Percentiles rank a stretch among this genome's conserved stretches.
Conservation (phyloP, 2,797 vertebrate species). For the Hydrocynus forskahlii region DNA sequence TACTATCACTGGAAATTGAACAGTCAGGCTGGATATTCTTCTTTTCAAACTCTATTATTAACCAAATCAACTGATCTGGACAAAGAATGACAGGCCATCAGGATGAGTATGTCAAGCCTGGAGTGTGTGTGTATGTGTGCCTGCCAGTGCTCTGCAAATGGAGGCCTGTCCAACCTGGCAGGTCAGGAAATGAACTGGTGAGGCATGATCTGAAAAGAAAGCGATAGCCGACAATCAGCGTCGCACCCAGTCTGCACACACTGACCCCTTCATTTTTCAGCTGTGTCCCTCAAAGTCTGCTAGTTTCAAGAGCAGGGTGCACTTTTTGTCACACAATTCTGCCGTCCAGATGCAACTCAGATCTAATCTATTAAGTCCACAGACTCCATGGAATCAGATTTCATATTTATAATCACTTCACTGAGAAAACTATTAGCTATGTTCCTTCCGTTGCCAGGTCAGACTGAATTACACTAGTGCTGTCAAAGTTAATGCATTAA, state of each 20-base stretch:
- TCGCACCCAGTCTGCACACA: background rate
- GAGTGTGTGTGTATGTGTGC: constrained; percentile 6
- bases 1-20: background rate
- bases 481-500: too few species aligned
- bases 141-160: constrained; percentile 34
- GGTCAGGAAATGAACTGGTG: constrained; percentile 29
- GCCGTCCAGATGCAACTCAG: background rate
- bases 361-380: background rate
- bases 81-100: constrained; percentile 30
- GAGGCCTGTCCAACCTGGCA: constrained; percentile 27
- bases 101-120: constrained; percentile 15
- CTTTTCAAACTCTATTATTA: constrained; percentile 23
- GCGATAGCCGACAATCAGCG: constrained; percentile 2
- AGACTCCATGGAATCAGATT: background rate
- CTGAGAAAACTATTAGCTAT: too few species aligned
- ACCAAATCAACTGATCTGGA: constrained; percentile 21
- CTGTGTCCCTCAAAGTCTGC: background rate
- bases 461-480: too few species aligned
- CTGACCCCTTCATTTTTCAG: background rate
- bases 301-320: background rate
- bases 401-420: too few species aligned
- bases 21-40: background rate
- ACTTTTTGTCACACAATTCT: background rate
- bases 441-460: too few species aligned
- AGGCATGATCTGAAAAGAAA: constrained; percentile 16